phyloP scores from a whole-genome alignment of 2,113 vertebrate species.

The Glaucidium brasilianum region DNA sequence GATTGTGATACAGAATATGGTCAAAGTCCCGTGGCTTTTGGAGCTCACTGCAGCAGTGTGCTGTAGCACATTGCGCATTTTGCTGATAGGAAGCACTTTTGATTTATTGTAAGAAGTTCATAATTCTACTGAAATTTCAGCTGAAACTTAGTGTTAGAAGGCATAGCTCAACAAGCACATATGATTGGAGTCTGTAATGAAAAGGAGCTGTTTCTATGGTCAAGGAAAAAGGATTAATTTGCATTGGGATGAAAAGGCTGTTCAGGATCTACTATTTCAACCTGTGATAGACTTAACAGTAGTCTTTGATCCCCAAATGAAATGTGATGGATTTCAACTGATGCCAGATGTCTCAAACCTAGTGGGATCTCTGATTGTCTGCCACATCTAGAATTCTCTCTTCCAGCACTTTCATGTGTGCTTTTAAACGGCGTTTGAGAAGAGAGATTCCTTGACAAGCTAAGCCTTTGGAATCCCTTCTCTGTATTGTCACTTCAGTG shows the following conservation, averaged over 20 bases:
- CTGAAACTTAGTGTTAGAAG: neutral
- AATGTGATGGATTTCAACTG: slow-evolving; percentile 78
- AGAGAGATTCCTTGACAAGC: slow-evolving; percentile 68
- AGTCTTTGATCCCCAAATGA: slow-evolving; percentile 75
- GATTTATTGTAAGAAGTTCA: neutral
- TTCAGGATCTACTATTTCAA: slow-evolving; percentile 61
- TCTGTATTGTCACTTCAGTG: slow-evolving; percentile 38
- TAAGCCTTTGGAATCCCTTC: slow-evolving; percentile 62
- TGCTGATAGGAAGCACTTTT: neutral
- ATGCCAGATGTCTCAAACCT: slow-evolving; percentile 78
- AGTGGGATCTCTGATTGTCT: slow-evolving; percentile 72
- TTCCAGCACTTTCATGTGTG: slow-evolving; percentile 72
- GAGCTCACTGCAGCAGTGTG: neutral
- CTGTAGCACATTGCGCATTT: neutral
- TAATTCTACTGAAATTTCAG: neutral
- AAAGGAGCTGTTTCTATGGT: slow-evolving; percentile 50
- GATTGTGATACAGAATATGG: neutral
- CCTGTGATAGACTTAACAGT: slow-evolving; percentile 59
- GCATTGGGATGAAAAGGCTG: slow-evolving; percentile 57
- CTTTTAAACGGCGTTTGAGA: slow-evolving; percentile 62
- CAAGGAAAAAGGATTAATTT: slow-evolving; percentile 53
- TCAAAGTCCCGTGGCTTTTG: neutral
- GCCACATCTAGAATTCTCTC: slow-evolving; percentile 66
- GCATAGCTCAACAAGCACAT: neutral
- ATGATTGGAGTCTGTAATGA: slow-evolving; percentile 4